These are phyloP conservation scores for Apus apus DNA, from an alignment of 2,113 vertebrate species.

Conservation along the genomic window DNA sequence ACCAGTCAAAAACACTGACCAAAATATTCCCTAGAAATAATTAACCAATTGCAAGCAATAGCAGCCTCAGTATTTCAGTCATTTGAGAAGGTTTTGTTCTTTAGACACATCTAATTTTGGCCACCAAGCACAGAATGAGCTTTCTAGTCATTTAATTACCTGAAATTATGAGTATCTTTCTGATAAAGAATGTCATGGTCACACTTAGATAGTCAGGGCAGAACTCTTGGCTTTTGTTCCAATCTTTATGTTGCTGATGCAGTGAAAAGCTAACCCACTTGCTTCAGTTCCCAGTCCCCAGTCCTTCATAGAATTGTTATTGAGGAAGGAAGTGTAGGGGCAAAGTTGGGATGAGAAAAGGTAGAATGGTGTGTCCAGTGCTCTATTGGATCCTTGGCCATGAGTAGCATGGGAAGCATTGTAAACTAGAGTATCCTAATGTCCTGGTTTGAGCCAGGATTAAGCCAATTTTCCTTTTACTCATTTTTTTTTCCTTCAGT, in stretches of 20 bases:
- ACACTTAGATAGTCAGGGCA: background rate
- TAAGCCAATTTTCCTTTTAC: too few relatives aligned
- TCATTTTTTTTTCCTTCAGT: too few relatives aligned
- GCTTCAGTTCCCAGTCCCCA: background rate
- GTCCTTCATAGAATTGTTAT: background rate
- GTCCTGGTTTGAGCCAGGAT: too few relatives aligned
- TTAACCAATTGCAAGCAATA: constrained; percentile 31
- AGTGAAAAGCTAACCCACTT: background rate
- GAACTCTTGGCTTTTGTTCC: constrained; percentile 21
- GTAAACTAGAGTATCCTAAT: background rate
- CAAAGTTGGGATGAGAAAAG: background rate
- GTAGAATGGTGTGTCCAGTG: fast-evolving
- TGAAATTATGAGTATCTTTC: constrained; percentile 45
- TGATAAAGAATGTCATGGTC: background rate
- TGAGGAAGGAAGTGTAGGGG: background rate
- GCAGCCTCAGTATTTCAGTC: background rate
- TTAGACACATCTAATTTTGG: constrained; percentile 28
- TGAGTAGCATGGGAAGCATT: background rate
- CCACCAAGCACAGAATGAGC: constrained; percentile 26
- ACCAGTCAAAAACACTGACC: constrained; percentile 22
- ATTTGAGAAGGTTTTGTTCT: constrained; percentile 36
- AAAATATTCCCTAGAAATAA: constrained; percentile 36
- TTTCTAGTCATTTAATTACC: constrained; percentile 49
- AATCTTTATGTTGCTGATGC: background rate
- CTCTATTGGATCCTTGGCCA: background rate